Evolutionary conservation across 2,888 invertebrate genomes (phyloP), one percentile per base, ranked within the genome.

Genomic region (Schizotus pectinicornis): DNA sequence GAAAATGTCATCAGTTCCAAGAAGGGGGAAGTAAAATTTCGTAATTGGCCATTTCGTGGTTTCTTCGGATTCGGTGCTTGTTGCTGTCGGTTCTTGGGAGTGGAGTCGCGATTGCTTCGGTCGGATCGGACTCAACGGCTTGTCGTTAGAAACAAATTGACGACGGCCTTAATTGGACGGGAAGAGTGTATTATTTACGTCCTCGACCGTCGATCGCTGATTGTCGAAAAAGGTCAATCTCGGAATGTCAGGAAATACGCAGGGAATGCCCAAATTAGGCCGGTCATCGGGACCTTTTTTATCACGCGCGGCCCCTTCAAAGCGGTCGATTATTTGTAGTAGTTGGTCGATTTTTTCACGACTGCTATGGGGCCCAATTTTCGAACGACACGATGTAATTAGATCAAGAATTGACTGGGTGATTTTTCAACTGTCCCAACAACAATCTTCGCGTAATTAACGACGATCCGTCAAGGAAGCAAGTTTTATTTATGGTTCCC

Each of bases 221-320:
- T 43, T 58, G 41, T 59, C 63, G 63, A 63, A 65, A 64, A 64
- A 63, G 56, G 58, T 43, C 55, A 22, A 22, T 22, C 22, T 32
- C 34, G 62, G 70, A 71, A 73, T 72, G 67, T 60, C 35, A 37
- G 59, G 61, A 69, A 70, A 71, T 63, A 65, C 68, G 58, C 57
- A 5, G 67, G 63, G 70, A 67, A 73, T 73, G 68, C 68, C 68
- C 67, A 73, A 73, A 73, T 73, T 73, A 72, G 73, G 67, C 62
- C 67, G 63, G 63, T 62, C 22, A 22, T 22, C 22, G 22, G 22
- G 5, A 22, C 22, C 22, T 22, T 70, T 71, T 67, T 67, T 63
- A 64, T 65, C 64, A 45, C 55, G 39, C 46, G 35, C 57, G 66
- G 63, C 22, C 22, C 22, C 22, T 22, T 22, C 22, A 22, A 22